Conservation (phyloP, 2,888 invertebrate species). For the Protophormia terraenovae region DNA sequence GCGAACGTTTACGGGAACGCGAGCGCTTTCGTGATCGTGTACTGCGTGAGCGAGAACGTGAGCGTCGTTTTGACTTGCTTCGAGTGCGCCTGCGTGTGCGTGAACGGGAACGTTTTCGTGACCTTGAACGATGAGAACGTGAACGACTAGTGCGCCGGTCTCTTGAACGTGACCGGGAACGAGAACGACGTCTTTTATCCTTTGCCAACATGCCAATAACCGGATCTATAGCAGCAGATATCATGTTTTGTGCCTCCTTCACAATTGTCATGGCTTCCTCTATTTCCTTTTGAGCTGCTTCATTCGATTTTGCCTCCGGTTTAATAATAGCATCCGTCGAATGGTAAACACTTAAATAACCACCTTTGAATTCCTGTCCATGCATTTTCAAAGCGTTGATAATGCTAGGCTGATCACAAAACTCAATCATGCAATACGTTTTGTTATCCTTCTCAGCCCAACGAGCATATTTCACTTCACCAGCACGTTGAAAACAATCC, state of each 20-base stretch:
- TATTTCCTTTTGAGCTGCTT: slow-evolving; percentile 96
- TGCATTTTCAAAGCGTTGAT: slow-evolving; percentile 93
- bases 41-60: slow-evolving; percentile 85
- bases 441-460: slow-evolving; percentile 92
- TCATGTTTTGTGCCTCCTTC: slow-evolving; percentile 96
- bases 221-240: slow-evolving; percentile 96
- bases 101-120: slow-evolving; percentile 84
- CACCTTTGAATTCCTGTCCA: slow-evolving; percentile 89
- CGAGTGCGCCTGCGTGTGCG: slow-evolving; percentile 82
- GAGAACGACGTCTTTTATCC: slow-evolving; percentile 87
- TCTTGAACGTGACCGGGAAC: slow-evolving; percentile 82
- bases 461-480: slow-evolving; percentile 97
- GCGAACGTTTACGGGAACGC: slow-evolving; percentile 81
- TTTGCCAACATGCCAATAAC: slow-evolving; percentile 93
- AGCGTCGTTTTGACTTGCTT: slow-evolving; percentile 76
- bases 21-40: slow-evolving; percentile 82
- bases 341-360: slow-evolving; percentile 88
- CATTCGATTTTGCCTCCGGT: slow-evolving; percentile 97
- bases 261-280: slow-evolving; percentile 98
- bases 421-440: slow-evolving; percentile 94
- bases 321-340: slow-evolving; percentile 95
- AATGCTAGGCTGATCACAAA: slow-evolving; percentile 94
- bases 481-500: slow-evolving; percentile 92
- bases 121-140: slow-evolving; percentile 84
- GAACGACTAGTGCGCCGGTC: slow-evolving; percentile 86